A percentile compares a stretch with the other conserved stretches of the same genome.
Conservation (phyloP, 2,888 invertebrate genomes). For the Andrena marginata region DNA sequence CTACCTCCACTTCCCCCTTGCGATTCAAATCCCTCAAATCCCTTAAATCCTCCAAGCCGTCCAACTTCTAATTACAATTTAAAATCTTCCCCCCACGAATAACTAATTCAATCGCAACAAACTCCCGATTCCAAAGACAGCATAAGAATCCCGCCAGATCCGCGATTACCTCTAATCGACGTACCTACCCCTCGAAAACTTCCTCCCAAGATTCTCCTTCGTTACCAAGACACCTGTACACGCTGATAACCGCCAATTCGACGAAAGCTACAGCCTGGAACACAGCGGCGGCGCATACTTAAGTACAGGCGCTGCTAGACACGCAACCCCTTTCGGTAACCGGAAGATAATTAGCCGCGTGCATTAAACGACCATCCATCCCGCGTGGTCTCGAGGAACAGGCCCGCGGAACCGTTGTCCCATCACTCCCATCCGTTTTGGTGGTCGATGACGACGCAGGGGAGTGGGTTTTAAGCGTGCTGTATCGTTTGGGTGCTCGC, state of each 20-base stretch:
- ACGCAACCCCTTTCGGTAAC: slow-evolving; percentile 50
- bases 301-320: slow-evolving; percentile 36
- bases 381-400: slow-evolving; percentile 52
- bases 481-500: slow-evolving; percentile 11
- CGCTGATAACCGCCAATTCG: slow-evolving; percentile 25
- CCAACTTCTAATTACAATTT: neutral
- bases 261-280: slow-evolving; percentile 6
- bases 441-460: slow-evolving; percentile 26
- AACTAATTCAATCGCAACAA: too few relatives aligned
- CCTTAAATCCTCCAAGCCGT: neutral
- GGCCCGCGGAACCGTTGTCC: slow-evolving; percentile 53
- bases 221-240: slow-evolving; percentile 12
- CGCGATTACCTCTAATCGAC: too few relatives aligned
- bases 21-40: neutral
- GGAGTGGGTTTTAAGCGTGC: neutral
- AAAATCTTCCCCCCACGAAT: neutral
- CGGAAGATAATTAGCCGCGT: slow-evolving; percentile 61
- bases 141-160: neutral
- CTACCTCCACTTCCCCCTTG: neutral
- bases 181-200: too few relatives aligned
- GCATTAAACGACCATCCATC: slow-evolving; percentile 55
- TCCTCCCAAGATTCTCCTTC: neutral
- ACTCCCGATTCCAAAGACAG: too few relatives aligned
- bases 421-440: slow-evolving; percentile 10
- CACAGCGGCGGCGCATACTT: neutral